Evolutionary conservation across 2,888 invertebrate genomes (phyloP).

Genomic region (Pollenia amentaria): DNA sequence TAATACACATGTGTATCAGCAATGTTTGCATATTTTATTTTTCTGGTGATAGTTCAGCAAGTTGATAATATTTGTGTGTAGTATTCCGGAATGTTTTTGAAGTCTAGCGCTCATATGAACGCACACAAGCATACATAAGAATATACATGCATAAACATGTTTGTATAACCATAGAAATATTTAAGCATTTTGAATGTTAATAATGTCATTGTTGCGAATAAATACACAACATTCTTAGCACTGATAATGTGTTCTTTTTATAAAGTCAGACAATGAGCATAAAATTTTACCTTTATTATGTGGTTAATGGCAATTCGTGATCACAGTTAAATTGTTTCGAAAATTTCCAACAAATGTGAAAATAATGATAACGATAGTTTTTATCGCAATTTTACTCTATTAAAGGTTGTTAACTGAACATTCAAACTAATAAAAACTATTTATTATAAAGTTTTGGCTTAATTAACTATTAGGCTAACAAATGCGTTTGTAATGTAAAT

Average conservation of each 20-base stretch:
- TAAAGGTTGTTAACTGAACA: background rate
- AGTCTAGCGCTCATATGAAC: too few relatives aligned
- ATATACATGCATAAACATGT: background rate
- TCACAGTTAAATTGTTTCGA: slow-evolving; percentile 37
- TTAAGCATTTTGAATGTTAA: slow-evolving; percentile 44
- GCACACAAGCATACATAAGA: background rate
- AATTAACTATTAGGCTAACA: background rate
- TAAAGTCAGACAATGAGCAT: slow-evolving; percentile 41
- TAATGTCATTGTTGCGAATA: slow-evolving; percentile 52
- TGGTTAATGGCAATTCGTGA: slow-evolving; percentile 46
- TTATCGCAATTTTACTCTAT: background rate
- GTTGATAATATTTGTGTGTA: too few relatives aligned
- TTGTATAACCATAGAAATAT: background rate
- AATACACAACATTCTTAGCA: slow-evolving; percentile 59
- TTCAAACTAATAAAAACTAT: background rate
- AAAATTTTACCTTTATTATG: slow-evolving; percentile 67
- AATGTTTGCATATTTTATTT: too few relatives aligned
- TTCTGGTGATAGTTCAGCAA: too few relatives aligned
- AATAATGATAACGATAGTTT: slow-evolving; percentile 26
- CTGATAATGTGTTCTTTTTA: slow-evolving; percentile 56
- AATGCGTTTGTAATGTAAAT: background rate
- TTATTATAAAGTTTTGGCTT: background rate
- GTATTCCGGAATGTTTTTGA: too few relatives aligned
- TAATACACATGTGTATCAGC: too few relatives aligned
- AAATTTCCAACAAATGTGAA: slow-evolving; percentile 22